Evolutionary conservation across 2,797 vertebrate species (phyloP), one percentile per base, ranked within the genome.

Genomic region (Poeciliopsis infans): DNA sequence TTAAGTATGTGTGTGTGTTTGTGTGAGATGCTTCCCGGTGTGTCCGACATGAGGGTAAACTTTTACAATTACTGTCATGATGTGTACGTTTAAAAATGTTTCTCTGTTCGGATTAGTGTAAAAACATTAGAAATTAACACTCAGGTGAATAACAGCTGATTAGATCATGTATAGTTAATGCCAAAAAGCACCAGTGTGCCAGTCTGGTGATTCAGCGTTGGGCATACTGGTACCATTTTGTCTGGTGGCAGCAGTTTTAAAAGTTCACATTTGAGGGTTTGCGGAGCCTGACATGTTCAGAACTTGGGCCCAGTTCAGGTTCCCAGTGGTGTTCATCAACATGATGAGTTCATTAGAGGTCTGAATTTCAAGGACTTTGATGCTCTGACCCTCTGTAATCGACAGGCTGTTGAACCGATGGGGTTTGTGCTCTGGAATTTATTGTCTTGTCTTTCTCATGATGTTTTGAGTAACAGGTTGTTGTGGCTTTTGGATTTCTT

Each of bases 11-110:
- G 25, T 70, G 66, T 72, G 59, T 49, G 49, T 78, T 8, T 85
- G 82, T 84, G 78, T 83, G 72, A 79, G 72, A 80, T 81, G 73
- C 85, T 86, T 79, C 83, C 81, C 47, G 78, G 79, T 75, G 81
- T 76, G 70, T 81, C 28, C 80, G 87, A 83, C 72, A 55, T 79
- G 68, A 80, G 77, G 39, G 78, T 75, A 84, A 75, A 88, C 82
- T 53, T 79, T 64, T 79, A 80, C 83, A 85, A 59, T 25, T 55
- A 23, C 59, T 81, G 78, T 55, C 73, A 64, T 82, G 49, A 74
- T 12, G 41, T 57, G 28, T 70, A 49, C 4, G 13, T 46, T 71
- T 71, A 71, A 71, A 28, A 46, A 71, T 31, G 39, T 70, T 45
- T 70, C 25, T 45, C 39, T 45, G 13, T 45, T 45, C 13, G 28